Percentiles rank a stretch among this genome's conserved stretches.
These are phyloP conservation scores for Sarcophaga rosellei DNA, from an alignment of 2,888 invertebrate genomes.

Conservation along the genomic window DNA sequence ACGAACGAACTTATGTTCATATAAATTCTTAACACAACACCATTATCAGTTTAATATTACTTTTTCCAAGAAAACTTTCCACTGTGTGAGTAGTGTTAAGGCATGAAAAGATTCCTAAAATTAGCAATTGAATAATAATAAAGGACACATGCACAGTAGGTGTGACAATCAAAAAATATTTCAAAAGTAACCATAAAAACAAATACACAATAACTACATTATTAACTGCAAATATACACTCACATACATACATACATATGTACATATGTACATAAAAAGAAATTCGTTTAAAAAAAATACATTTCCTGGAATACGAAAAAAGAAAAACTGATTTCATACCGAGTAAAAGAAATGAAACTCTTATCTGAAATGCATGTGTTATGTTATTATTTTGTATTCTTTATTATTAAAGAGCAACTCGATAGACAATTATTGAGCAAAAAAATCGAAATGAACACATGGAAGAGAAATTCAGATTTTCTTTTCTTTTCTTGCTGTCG, in stretches of 20 bases:
- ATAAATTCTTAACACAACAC: too few species aligned
- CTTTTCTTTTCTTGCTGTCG: neutral
- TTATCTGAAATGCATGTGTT: conserved; percentile 51
- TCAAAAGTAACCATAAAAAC: conserved; percentile 36
- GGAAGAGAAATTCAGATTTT: neutral
- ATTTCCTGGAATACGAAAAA: neutral
- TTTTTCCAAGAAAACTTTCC: too few species aligned
- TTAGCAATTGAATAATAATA: conserved; percentile 1
- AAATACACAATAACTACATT: conserved; percentile 52
- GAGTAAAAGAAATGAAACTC: neutral
- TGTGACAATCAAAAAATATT: conserved; percentile 49
- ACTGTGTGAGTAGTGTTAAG: neutral
- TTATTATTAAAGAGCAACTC: neutral
- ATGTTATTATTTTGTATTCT: neutral
- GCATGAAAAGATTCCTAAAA: conserved; percentile 23
- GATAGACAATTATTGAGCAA: conserved; percentile 43
- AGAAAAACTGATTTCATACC: conserved; percentile 17
- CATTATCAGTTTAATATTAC: too few species aligned
- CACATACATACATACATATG: neutral
- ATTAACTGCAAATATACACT: conserved; percentile 22
- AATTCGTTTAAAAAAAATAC: too few species aligned
- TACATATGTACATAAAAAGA: neutral
- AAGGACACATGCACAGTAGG: conserved; percentile 49
- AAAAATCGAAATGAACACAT: neutral
- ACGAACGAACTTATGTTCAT: too few species aligned